Evolutionary conservation across 2,888 invertebrate species (phyloP).

Genomic region (Eupithecia tripunctaria): DNA sequence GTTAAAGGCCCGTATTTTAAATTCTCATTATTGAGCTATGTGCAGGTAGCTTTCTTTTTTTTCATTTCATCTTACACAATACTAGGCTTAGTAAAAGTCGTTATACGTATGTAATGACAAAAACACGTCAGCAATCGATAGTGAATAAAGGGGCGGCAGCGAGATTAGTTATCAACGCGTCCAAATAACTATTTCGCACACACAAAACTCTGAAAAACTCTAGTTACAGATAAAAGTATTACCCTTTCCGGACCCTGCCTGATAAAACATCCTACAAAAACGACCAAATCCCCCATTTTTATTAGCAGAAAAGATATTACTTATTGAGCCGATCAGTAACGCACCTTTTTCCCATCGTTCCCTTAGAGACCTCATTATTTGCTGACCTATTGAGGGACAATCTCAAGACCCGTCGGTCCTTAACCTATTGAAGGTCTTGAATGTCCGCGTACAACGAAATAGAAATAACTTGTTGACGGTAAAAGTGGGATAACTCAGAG

Average conservation of each 20-base stretch:
- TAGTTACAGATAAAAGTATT: slow-evolving; percentile 7
- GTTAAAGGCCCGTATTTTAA: no score
- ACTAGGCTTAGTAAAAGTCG: not conserved
- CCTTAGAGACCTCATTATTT: slow-evolving; percentile 52
- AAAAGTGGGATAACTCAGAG: slow-evolving; percentile 26
- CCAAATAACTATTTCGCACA: not conserved
- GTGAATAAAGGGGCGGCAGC: not conserved
- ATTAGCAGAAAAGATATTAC: slow-evolving; percentile 11
- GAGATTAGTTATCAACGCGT: not conserved
- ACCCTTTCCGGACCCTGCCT: not conserved
- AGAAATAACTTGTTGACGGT: slow-evolving; percentile 43
- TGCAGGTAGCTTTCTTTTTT: no score
- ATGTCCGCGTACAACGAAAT: slow-evolving; percentile 52
- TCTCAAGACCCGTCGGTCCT: slow-evolving; percentile 45
- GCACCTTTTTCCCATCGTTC: slow-evolving; percentile 50
- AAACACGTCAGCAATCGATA: not conserved
- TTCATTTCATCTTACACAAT: no score
- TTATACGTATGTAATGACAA: not conserved
- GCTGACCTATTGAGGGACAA: slow-evolving; percentile 49
- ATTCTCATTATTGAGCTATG: no score
- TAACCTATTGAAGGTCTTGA: slow-evolving; percentile 51
- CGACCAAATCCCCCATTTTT: slow-evolving; percentile 4
- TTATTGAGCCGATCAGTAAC: slow-evolving; percentile 21
- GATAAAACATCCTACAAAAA: slow-evolving; percentile 13
- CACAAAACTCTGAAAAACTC: not conserved